phyloP scores from a whole-genome alignment of 2,888 invertebrate species.

The Meloe dianella region DNA sequence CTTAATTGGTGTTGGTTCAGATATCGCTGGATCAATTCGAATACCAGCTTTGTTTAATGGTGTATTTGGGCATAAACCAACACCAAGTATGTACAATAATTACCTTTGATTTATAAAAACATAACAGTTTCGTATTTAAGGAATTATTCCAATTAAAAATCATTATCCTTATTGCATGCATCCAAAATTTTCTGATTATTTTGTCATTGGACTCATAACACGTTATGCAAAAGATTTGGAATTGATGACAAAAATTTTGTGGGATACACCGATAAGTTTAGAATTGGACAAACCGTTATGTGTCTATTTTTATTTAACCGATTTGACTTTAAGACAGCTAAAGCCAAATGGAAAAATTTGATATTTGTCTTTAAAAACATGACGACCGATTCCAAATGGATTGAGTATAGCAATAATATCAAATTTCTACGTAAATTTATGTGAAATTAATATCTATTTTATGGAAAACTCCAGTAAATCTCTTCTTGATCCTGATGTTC shows the following conservation, averaged over 20 bases:
- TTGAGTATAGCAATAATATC: no score
- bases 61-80: constrained; percentile 86
- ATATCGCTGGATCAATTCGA: constrained; percentile 87
- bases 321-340: background rate
- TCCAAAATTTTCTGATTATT: constrained; percentile 60
- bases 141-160: constrained; percentile 64
- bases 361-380: no score
- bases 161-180: constrained; percentile 67
- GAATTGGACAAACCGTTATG: constrained; percentile 62
- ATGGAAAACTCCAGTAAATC: constrained; percentile 68
- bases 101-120: constrained; percentile 49
- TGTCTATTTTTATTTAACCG: background rate
- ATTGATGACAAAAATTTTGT: constrained; percentile 69
- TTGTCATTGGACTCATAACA: constrained; percentile 76
- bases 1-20: constrained; percentile 80
- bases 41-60: constrained; percentile 87
- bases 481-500: constrained; percentile 62
- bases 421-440: constrained; percentile 43
- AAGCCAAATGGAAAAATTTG: no score
- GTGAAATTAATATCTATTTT: constrained; percentile 57
- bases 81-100: constrained; percentile 63
- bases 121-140: constrained; percentile 54
- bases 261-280: constrained; percentile 56
- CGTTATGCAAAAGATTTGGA: constrained; percentile 79
- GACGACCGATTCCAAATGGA: no score